A percentile compares a stretch with the other conserved stretches of the same genome.
These are phyloP conservation scores for Ctenoplectra terminalis DNA, from an alignment of 1,140 invertebrate species.

Conservation along the genomic window DNA sequence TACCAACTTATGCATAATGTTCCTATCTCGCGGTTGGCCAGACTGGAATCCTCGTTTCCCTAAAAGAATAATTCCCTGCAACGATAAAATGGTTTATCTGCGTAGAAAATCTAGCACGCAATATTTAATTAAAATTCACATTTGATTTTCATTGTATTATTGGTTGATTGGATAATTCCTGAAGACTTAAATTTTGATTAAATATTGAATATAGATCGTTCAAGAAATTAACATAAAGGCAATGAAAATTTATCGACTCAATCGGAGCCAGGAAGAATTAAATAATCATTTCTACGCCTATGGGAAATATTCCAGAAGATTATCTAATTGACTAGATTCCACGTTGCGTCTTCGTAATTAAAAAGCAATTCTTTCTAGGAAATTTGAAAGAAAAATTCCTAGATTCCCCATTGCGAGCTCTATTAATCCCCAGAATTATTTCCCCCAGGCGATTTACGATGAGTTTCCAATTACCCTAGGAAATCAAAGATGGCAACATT, in stretches of 20 bases:
- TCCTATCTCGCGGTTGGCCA: neutral
- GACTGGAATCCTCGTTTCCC: neutral
- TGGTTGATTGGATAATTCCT: neutral
- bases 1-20: neutral
- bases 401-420: conserved; percentile 22
- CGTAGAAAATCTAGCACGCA: neutral
- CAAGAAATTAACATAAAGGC: neutral
- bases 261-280: neutral
- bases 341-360: neutral
- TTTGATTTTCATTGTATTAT: conserved; percentile 9
- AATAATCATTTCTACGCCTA: neutral
- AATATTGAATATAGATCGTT: conserved; percentile 18
- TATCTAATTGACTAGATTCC: conserved; percentile 61
- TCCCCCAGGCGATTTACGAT: neutral
- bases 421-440: conserved; percentile 37
- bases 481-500: neutral
- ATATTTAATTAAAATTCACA: conserved; percentile 8
- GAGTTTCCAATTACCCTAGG: neutral
- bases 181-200: neutral
- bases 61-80: conserved; percentile 3
- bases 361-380: neutral
- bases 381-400: neutral
- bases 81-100: neutral
- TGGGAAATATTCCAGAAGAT: conserved; percentile 30
- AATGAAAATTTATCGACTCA: neutral